These are phyloP conservation scores for Microtus ochrogaster DNA, from an alignment of 2,113 vertebrate genomes.

Conservation along the genomic window DNA sequence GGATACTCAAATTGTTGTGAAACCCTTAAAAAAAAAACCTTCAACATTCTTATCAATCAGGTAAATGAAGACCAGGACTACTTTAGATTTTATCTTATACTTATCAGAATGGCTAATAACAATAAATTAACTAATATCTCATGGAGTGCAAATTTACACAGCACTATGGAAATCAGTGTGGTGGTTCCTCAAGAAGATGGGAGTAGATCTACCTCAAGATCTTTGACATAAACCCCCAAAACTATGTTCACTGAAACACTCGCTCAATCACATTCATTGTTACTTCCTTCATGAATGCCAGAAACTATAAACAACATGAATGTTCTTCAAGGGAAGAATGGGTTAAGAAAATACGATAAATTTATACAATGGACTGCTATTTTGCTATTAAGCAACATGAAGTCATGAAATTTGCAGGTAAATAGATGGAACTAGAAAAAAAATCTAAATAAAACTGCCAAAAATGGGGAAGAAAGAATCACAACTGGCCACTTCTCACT, in stretches of 20 bases:
- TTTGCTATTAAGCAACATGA: neutral
- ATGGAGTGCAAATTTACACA: neutral
- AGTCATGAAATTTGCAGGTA: neutral
- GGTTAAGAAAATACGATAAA: neutral
- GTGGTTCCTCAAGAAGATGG: neutral
- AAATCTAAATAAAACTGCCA: neutral
- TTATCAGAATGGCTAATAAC: neutral
- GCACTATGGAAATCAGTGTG: neutral
- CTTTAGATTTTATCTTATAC: neutral
- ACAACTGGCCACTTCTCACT: neutral
- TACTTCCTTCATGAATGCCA: neutral
- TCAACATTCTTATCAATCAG: neutral
- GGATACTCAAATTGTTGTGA: neutral
- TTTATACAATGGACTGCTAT: neutral
- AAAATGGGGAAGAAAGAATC: neutral
- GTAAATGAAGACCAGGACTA: neutral
- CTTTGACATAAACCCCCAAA: neutral
- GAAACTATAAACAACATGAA: neutral
- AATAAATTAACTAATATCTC: neutral
- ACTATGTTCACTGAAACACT: neutral
- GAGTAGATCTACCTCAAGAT: neutral
- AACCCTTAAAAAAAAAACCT: neutral
- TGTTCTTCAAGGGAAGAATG: neutral
- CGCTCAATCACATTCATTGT: neutral
- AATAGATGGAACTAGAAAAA: neutral